Evolutionary conservation across 2,888 invertebrate species (phyloP), one percentile per base, ranked within the genome.

Genomic region (Maniola hyperantus): DNA sequence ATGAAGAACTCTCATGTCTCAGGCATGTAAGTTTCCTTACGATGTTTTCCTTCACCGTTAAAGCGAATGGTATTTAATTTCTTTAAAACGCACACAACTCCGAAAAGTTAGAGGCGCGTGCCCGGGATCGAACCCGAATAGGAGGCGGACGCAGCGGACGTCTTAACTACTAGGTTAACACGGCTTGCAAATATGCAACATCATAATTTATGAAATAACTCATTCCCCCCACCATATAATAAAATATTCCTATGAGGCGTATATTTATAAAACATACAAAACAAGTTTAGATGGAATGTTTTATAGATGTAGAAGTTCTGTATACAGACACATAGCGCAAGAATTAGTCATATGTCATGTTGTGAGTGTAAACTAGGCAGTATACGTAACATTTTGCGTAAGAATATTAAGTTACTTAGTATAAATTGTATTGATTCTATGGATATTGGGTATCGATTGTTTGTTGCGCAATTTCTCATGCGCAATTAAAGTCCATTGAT

Each of bases 221-320:
- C 8, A 26, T 50, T 50, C 15, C 10, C 44, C n/a, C 44, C 48
- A 59, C 46, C n/a, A 46, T 13, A 20, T 59, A 26, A 48, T 59
- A 20, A n/a, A 13, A 34, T 34, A 15, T 15, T 54, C 2, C 34
- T 54, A 34, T 8, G n/a, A 34, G 34, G 34, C 15, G 20, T 34
- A 15, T 57, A 39, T 50, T 36, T 51, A 18, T 39, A 50, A 20
- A 50, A 36, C 18, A 36, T 20, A 50, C 26, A 15, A 44, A 65
- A 66, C 68, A 59, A 65, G 68, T 66, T 66, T 59, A 44, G 53
- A 55, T 53, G 62, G 62, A 68, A 62, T 70, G 60, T 44, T 55
- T 34, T 54, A 68, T 66, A 44, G 51, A 66, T 64, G 33, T 46
- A 64, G 59, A 36, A 7, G 60, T 65, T 59, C 57, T 65, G 46